Conservation (phyloP, 2,797 vertebrate genomes). For the Stomatorhinus walkeri region DNA sequence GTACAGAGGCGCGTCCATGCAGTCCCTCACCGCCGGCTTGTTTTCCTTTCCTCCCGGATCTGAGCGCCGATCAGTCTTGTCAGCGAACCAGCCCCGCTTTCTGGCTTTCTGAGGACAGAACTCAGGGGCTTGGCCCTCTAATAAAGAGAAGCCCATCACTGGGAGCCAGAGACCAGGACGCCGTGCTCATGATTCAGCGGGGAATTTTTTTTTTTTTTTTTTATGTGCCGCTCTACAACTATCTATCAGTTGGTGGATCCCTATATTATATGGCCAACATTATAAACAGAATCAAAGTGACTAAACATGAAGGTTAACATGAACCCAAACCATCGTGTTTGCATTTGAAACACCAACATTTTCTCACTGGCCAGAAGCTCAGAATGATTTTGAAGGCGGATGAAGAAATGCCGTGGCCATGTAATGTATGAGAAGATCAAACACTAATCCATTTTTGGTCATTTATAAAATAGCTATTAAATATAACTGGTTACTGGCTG, state of each 20-base stretch:
- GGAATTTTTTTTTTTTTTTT: not conserved
- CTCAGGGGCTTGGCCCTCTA: not conserved
- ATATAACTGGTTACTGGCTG: not conserved
- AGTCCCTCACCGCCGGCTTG: not conserved
- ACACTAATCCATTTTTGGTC: not conserved
- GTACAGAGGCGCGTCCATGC: not conserved
- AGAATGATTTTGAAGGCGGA: not conserved
- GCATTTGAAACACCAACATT: not conserved
- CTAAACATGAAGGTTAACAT: not conserved
- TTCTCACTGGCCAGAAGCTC: not conserved
- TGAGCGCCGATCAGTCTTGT: not conserved
- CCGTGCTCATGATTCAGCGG: not conserved
- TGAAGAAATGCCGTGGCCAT: not conserved
- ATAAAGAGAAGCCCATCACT: not conserved
- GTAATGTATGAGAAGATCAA: not conserved
- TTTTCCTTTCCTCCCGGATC: slow-evolving; percentile 16
- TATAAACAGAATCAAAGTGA: not conserved
- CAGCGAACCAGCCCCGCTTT: not conserved
- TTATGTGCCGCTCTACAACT: not conserved
- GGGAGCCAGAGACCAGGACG: not conserved
- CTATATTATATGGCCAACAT: not conserved
- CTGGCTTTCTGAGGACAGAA: not conserved
- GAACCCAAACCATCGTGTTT: not conserved
- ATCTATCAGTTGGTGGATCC: not conserved
- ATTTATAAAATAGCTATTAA: not conserved